Evolutionary conservation across 2,113 vertebrate genomes (phyloP), one percentile per base, ranked within the genome.

Genomic region (Spea bombifrons): DNA sequence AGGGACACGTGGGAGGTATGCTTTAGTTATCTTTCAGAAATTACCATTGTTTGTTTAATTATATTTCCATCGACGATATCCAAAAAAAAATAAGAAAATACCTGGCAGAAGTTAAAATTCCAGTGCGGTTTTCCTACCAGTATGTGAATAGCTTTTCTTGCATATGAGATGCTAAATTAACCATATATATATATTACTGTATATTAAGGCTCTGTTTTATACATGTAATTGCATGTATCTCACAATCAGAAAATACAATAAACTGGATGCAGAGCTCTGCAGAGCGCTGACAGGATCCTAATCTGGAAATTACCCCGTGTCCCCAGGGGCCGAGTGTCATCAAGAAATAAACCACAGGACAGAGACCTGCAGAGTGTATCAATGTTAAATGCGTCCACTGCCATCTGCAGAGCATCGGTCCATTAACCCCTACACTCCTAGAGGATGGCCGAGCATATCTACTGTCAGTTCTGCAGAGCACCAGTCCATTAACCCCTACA

Each of bases 241-340:
- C 64, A 67, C 64, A 48, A 49, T 67, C 48, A 65, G 53, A 65
- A 49, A 76, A 57, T 69, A 61, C 70, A 71, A 78, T 71, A 67
- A 64, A 71, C 59, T 78, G 64, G 67, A 15, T 45, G 59, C 66
- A 47, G n/a, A 77, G 66, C 70, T 63, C 17, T 12, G 76, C 69
- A 55, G 61, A 79, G 59, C 70, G 70, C 70, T 79, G 76, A 79
- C 76, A 66, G 63, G 69, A 72, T 66, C 76, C 30, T 73, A 71
- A 79, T 79, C 69, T 79, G 76, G 69, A 73, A 79, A 79, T 79
- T 64, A 79, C 59, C 30, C 47, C 45, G 30, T 79, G 61, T 79
- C 76, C 76, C 76, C 70, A 57, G 76, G 76, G 76, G 53, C 49
- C 17, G 43, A 5, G 43, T 79, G 76, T 79, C 76, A 79, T 79